Evolutionary conservation across 1,140 invertebrate species (phyloP), one percentile per base, ranked within the genome.

Genomic region (Venustaconcha ellipsiformis): DNA sequence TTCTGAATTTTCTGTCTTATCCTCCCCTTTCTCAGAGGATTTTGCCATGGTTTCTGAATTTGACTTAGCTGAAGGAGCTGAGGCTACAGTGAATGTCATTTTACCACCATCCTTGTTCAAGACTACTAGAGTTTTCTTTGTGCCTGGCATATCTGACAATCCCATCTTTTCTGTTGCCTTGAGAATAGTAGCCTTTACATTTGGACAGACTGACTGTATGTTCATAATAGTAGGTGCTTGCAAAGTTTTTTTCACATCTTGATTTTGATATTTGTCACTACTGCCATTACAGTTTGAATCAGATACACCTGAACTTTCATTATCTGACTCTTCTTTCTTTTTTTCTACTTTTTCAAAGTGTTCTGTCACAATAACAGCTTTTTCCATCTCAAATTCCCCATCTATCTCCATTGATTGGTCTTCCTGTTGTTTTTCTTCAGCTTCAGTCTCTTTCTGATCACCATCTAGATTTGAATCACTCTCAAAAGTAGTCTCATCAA

Each of bases 31-130:
- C 11, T 71, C 74, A 26, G 65, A 15, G 26, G 57, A 30, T n/a
- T 74, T 67, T 66, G 17, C 0, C 11, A n/a, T 0, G 62, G 13
- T 56, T 77, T 73, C 74, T 83, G 37, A 48, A 11, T 48, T 48
- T 48, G 37, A 11, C 37, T 48, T 48, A 1, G 37, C 37, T 8
- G 37, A 11, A 48, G 37, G 37, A 48, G 37, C 81, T 57, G 83
- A 76, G 65, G 82, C 80, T 14, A 88, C 81, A 62, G 84, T 82
- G 57, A 88, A 78, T 13, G 84, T 88, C 63, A 88, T 86, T 68
- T 86, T 85, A 30, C 82, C 80, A 17, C 86, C 86, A 14, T 86
- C 85, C 57, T 84, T 82, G 72, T 88, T 87, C 13, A 88, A 81
- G 26, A 87, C 76, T 58, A 88, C 74, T 56, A 88, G 83, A 58